These are phyloP conservation scores for Cardiocondyla obscurior DNA, from an alignment of 1,140 invertebrate genomes.

Conservation along the genomic window DNA sequence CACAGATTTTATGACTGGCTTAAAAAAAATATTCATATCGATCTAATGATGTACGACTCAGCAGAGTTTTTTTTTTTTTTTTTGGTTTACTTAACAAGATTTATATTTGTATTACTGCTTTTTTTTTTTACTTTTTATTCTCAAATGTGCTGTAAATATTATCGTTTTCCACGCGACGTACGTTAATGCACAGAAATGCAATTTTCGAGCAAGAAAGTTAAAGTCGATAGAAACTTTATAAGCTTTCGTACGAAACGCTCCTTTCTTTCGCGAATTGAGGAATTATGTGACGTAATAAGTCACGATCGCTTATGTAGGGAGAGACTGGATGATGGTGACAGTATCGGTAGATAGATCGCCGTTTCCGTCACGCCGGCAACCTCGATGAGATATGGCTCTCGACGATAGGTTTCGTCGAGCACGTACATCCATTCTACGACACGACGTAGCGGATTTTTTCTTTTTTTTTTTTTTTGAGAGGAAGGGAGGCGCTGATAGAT, in stretches of 20 bases:
- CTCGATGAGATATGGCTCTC: constrained; percentile 24
- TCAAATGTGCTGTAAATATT: neutral
- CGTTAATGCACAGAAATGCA: neutral
- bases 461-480: too few relatives aligned
- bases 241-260: neutral
- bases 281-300: neutral
- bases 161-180: neutral
- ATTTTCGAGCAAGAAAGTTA: neutral
- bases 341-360: constrained; percentile 24
- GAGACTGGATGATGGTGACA: neutral
- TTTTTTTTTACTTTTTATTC: neutral
- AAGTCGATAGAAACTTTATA: constrained; percentile 17
- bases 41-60: neutral
- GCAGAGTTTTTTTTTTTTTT: neutral
- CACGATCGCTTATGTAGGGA: neutral
- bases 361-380: neutral
- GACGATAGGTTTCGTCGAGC: neutral
- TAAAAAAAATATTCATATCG: neutral
- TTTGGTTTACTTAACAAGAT: neutral
- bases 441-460: neutral
- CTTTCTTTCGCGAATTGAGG: neutral
- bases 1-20: neutral
- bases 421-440: neutral
- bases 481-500: neutral
- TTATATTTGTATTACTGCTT: too few relatives aligned